A percentile compares a stretch with the other conserved stretches of the same genome.
Evolutionary conservation across 64 coral and sea anemone species (phyloP).

Genomic region (Platygyra sinensis): DNA sequence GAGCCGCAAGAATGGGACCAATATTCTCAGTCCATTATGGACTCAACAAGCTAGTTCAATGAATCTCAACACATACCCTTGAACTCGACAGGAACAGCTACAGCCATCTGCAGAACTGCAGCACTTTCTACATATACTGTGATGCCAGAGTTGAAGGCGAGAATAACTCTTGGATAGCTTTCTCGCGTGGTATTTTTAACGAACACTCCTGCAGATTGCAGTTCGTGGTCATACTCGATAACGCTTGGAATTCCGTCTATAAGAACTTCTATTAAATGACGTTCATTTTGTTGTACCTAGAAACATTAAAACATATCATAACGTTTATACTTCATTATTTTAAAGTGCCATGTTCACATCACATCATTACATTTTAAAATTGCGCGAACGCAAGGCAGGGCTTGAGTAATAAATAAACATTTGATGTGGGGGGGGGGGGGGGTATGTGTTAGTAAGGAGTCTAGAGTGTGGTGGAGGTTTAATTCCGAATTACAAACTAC

Average conservation of each 20-base stretch:
- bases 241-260: constrained; percentile 16
- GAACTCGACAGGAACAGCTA: constrained; percentile 42
- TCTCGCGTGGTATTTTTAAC: not conserved
- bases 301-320: not conserved
- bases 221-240: constrained; percentile 4
- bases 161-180: not conserved
- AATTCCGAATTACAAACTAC: too few species aligned
- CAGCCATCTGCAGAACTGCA: constrained; percentile 44
- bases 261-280: constrained; percentile 18
- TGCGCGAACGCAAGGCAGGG: too few species aligned
- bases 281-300: constrained; percentile 41
- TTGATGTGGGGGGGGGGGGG: too few species aligned
- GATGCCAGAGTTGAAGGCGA: constrained; percentile 43
- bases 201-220: not conserved
- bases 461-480: too few species aligned
- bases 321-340: too few species aligned
- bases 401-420: too few species aligned
- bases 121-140: constrained; percentile 37
- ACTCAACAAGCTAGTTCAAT: too few species aligned
- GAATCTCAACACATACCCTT: constrained; percentile 16
- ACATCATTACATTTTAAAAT: too few species aligned
- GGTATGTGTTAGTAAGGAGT: too few species aligned
- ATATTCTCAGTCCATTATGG: too few species aligned
- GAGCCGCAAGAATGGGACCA: too few species aligned
- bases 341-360: too few species aligned